These are phyloP conservation scores for Thelaira solivaga DNA, from an alignment of 2,888 invertebrate species.

Conservation along the genomic window DNA sequence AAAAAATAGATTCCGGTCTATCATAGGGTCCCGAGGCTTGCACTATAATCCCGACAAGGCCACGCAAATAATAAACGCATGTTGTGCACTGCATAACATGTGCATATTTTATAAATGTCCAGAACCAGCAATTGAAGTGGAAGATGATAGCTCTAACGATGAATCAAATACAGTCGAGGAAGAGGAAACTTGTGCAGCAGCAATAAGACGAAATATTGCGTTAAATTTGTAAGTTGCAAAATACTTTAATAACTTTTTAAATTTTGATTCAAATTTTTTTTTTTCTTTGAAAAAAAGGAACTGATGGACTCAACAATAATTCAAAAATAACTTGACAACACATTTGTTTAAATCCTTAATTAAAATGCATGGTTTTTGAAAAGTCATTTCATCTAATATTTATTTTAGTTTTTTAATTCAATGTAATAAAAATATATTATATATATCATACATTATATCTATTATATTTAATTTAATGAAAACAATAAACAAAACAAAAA, in stretches of 20 bases:
- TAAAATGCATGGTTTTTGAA: no score
- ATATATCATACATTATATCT: no score
- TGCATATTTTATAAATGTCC: conserved; percentile 55
- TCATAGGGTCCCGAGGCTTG: neutral
- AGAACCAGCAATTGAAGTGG: neutral
- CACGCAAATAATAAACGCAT: conserved; percentile 19
- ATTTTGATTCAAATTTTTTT: neutral
- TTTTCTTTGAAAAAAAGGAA: neutral
- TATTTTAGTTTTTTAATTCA: no score
- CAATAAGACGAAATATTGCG: neutral
- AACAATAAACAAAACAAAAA: no score
- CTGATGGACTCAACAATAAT: no score
- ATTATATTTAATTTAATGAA: no score
- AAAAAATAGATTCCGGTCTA: neutral
- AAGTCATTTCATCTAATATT: no score
- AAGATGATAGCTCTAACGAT: neutral
- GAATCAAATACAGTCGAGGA: neutral
- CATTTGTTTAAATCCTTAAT: no score
- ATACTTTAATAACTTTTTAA: no score
- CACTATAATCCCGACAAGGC: conserved; percentile 11
- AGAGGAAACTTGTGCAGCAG: neutral
- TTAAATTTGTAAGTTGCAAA: neutral
- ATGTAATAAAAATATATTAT: no score
- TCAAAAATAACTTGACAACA: no score
- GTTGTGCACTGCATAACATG: conserved; percentile 20